A percentile compares a stretch with the other conserved stretches of the same genome.
Conservation (phyloP, 1,140 invertebrate genomes). For the Drosophila leontia region DNA sequence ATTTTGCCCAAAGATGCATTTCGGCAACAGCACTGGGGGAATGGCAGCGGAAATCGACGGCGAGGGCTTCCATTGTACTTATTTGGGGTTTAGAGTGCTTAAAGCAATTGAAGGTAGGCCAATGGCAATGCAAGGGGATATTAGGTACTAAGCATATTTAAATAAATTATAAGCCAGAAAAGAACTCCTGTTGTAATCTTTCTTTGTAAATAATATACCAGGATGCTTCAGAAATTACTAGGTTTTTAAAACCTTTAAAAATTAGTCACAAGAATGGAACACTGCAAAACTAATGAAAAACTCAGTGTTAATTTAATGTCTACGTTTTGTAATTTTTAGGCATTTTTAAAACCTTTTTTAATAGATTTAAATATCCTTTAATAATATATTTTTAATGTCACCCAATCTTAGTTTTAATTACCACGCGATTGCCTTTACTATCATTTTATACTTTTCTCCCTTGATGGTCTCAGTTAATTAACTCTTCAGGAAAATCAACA, state of each 20-base stretch:
- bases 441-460: background rate
- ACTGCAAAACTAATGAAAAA: no score
- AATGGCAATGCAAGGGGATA: background rate
- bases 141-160: background rate
- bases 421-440: background rate
- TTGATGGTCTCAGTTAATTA: background rate
- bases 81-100: conserved; percentile 36
- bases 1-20: conserved; percentile 36
- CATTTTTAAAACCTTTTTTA: no score
- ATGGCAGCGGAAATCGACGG: conserved; percentile 41
- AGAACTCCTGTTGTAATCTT: background rate
- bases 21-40: conserved; percentile 9
- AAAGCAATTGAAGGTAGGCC: conserved; percentile 28
- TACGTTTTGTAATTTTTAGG: no score
- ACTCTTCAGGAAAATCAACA: no score
- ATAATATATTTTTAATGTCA: background rate
- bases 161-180: background rate
- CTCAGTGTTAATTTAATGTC: no score
- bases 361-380: no score
- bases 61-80: conserved; percentile 19
- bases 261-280: background rate
- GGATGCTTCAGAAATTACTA: background rate
- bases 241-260: background rate
- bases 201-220: background rate
- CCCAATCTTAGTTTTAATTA: background rate